Base-by-base conservation (phyloP, 1,140 invertebrate genomes). In the Ceratitis capitata region DNA sequence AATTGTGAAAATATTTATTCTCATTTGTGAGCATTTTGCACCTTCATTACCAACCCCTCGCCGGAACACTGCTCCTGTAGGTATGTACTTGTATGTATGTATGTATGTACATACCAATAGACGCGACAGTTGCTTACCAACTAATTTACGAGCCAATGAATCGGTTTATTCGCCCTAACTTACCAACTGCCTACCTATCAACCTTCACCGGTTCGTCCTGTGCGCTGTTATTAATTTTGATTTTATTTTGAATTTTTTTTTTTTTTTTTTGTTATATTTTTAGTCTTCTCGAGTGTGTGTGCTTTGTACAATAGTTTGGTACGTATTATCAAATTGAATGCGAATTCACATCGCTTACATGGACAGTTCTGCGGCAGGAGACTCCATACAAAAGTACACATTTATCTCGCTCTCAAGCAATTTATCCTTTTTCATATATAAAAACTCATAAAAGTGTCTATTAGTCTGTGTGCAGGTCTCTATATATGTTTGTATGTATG, bases 1-100 rank as follows among this genome's bases (percentile, higher is more conserved):
- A 85, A 85, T 85, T 85, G 84, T 74, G 84, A 85, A 85, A 85
- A 85, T 85, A 85, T 85, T 85, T 85, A 85, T 85, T 74, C 61
- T 78, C 84, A 85, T 85, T 85, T 85, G 84, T 74, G 84, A 7
- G 47, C 42, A 84, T 85, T 74, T 85, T 85, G 84, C 84, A 85
- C 84, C 61, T 85, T 85, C 78, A 58, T 74, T 12, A 45, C 35
- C 84, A 69, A 84, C 51, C 56, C 47, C 83, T 56, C 69, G 35
- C 39, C n/a, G n/a, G n/a, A n/a, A n/a, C n/a, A 45, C 6, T 9
- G 39, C 39, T 23, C 16, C n/a, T 42, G 5, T 35, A n/a, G n/a
- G n/a, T n/a, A n/a, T n/a, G n/a, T n/a, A n/a, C n/a, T n/a, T n/a
- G n/a, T n/a, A n/a, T n/a, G n/a, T n/a, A n/a, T n/a, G n/a, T n/a